These are phyloP conservation scores for Xenopus tropicalis DNA, from an alignment of 2,113 vertebrate genomes.

Conservation along the genomic window UCB_Xtro_10.0 CM004451.2:11398501-11399000, in stretches of 20 bases:
- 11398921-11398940: no score
- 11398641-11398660: constrained; percentile 41
- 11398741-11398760: not conserved
- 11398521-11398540: constrained; percentile 46
- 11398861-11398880: no score
- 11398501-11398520: constrained; percentile 49
- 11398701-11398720: constrained; percentile 38
- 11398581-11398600: constrained; percentile 50
- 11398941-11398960: no score
- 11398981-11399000: no score
- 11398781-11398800: no score
- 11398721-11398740: constrained; percentile 28
- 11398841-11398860: no score
- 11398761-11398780: no score
- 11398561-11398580: constrained; percentile 51
- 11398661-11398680: constrained; percentile 48
- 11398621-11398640: constrained; percentile 54
- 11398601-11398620: constrained; percentile 47
- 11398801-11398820: no score
- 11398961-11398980: no score
- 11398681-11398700: constrained; percentile 46
- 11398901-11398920: no score
- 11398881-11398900: no score
- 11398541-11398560: constrained; percentile 34
- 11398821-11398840: no score